These are phyloP conservation scores for Lasioglossum leucozonium DNA, from an alignment of 2,888 invertebrate genomes.

Conservation along the genomic window DNA sequence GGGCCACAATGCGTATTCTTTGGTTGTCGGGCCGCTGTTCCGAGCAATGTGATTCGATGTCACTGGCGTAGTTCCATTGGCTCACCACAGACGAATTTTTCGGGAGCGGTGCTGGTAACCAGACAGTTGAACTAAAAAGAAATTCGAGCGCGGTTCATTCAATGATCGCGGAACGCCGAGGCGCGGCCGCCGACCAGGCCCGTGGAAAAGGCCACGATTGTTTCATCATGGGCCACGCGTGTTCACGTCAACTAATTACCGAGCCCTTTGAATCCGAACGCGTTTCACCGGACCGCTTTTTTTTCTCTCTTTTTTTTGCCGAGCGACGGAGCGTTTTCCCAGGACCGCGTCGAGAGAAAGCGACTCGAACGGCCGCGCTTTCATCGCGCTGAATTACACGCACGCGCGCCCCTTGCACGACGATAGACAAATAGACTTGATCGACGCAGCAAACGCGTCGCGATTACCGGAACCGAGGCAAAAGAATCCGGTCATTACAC, in stretches of 20 bases:
- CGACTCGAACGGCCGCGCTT: constrained; percentile 41
- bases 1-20: constrained; percentile 16
- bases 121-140: constrained; percentile 27
- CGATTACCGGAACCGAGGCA: constrained; percentile 15
- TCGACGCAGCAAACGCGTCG: constrained; percentile 51
- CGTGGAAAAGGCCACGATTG: constrained; percentile 48
- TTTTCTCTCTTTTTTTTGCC: constrained; percentile 3
- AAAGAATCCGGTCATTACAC: constrained; percentile 38
- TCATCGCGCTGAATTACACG: constrained; percentile 53
- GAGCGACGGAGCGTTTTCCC: constrained; percentile 50
- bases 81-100: constrained; percentile 23
- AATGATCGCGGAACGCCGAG: constrained; percentile 10
- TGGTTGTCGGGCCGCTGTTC: constrained; percentile 9
- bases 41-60: not conserved
- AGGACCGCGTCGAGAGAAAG: constrained; percentile 9
- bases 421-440: constrained; percentile 52
- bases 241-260: constrained; percentile 64
- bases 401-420: constrained; percentile 35
- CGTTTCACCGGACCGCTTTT: constrained; percentile 42
- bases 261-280: constrained; percentile 61
- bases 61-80: not conserved
- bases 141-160: constrained; percentile 40
- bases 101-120: constrained; percentile 20
- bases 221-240: constrained; percentile 52
- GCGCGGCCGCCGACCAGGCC: not conserved